Evolutionary conservation across 2,888 invertebrate genomes (phyloP), one percentile per base, ranked within the genome.

Genomic region (Megastigmus dorsalis): DNA sequence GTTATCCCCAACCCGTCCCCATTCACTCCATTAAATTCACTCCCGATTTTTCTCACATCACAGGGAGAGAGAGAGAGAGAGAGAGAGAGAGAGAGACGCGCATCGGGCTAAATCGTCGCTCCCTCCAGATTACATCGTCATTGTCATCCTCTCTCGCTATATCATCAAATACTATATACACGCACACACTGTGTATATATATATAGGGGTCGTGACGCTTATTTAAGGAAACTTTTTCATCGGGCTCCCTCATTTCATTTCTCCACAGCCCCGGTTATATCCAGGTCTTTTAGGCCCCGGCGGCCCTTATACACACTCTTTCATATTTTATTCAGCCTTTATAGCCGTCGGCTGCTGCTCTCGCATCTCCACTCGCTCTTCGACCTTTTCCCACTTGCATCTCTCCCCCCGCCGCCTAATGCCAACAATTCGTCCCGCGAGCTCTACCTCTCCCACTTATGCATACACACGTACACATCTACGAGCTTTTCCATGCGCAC

Each of bases 191-290:
- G n/a, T n/a, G n/a, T n/a, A n/a, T n/a, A n/a, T n/a, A n/a, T n/a
- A n/a, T n/a, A n/a, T n/a, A n/a, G n/a, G n/a, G n/a, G n/a, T n/a
- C n/a, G n/a, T 0, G 7, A 13, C 23, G 43, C 59, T 52, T 72
- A 50, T 28, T 52, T 43, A n/a, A 57, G 23, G 13, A 52, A 70
- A 66, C 33, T 72, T 72, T 72, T 71, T 55, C 57, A 63, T 57
- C 63, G 18, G 55, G 33, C 28, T 71, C n/a, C n/a, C 41, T 71
- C 45, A 38, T 57, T 65, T 45, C 50, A 38, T 41, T 57, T n/a
- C 28, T 2, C 10, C 28, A 13, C 18, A 9, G 13, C 20, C 59
- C 7, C 28, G 13, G 15, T 28, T n/a, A n/a, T 5, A 30, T 52
- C 33, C 9, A 18, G 5, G 9, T 13, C 60, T 20, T 15, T 15